Evolutionary conservation across 2,113 vertebrate species (phyloP).

Genomic region (Apistogramma diplotaenia): DNA sequence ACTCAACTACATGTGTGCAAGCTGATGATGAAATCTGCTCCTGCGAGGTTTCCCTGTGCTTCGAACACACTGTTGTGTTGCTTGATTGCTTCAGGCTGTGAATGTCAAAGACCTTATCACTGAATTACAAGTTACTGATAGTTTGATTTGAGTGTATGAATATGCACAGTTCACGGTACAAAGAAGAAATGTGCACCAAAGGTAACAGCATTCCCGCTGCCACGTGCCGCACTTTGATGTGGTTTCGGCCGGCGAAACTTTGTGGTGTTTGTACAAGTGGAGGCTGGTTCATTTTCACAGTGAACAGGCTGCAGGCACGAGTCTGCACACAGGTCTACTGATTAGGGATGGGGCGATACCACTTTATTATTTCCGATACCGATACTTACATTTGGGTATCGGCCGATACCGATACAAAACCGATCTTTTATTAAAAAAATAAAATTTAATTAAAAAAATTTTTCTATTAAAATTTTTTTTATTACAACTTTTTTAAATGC

Average conservation of each 20-base stretch:
- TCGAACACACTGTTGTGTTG: not conserved
- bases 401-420: too few relatives aligned
- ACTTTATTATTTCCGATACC: too few relatives aligned
- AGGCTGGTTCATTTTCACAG: not conserved
- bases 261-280: not conserved
- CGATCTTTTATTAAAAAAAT: too few relatives aligned
- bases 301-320: not conserved
- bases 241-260: not conserved
- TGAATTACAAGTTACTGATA: not conserved
- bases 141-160: too few relatives aligned
- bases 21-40: not conserved
- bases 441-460: too few relatives aligned
- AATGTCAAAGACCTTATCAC: not conserved
- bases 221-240: not conserved
- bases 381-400: too few relatives aligned
- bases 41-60: rapidly evolving
- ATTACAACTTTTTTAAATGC: too few relatives aligned
- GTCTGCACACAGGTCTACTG: rapidly evolving
- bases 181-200: not conserved
- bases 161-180: not conserved
- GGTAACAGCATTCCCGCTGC: not conserved
- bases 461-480: too few relatives aligned
- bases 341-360: too few relatives aligned
- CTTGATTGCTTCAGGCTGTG: rapidly evolving
- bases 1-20: not conserved